phyloP scores from a whole-genome alignment of 2,888 invertebrate genomes.

The Palloptera scutellata region DNA sequence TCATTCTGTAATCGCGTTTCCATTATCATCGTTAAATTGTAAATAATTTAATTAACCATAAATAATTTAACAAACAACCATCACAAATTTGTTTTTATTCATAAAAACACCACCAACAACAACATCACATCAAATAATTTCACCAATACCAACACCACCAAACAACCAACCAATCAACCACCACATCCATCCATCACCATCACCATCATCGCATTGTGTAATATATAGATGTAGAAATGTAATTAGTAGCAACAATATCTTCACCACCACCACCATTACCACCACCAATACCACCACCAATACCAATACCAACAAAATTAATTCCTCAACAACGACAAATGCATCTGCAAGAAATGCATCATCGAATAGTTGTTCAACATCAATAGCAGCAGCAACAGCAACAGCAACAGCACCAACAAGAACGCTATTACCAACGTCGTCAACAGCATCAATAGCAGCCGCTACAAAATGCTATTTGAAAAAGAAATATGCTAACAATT shows the following conservation, averaged over 20 bases:
- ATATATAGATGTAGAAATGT: constrained; percentile 53
- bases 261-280: constrained; percentile 39
- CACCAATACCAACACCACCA: constrained; percentile 35
- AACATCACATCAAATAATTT: constrained; percentile 29
- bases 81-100: constrained; percentile 48
- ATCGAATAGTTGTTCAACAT: constrained; percentile 26
- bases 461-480: constrained; percentile 44
- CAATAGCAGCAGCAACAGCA: constrained; percentile 22
- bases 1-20: too few relatives aligned
- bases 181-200: constrained; percentile 21
- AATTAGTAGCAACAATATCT: constrained; percentile 57
- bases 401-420: constrained; percentile 37
- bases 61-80: constrained; percentile 34
- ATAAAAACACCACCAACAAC: constrained; percentile 33
- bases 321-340: constrained; percentile 39
- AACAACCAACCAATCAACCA: constrained; percentile 25
- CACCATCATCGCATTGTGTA: constrained; percentile 28
- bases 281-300: constrained; percentile 44
- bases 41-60: constrained; percentile 24
- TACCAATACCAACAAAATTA: constrained; percentile 36
- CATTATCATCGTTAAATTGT: constrained; percentile 13
- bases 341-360: constrained; percentile 22
- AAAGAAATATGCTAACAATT: constrained; percentile 43
- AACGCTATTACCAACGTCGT: constrained; percentile 33
- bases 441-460: constrained; percentile 36